Percentiles rank a stretch among this genome's conserved stretches.
phyloP scores from a whole-genome alignment of 2,113 vertebrate genomes.

The Mustela nigripes region DNA sequence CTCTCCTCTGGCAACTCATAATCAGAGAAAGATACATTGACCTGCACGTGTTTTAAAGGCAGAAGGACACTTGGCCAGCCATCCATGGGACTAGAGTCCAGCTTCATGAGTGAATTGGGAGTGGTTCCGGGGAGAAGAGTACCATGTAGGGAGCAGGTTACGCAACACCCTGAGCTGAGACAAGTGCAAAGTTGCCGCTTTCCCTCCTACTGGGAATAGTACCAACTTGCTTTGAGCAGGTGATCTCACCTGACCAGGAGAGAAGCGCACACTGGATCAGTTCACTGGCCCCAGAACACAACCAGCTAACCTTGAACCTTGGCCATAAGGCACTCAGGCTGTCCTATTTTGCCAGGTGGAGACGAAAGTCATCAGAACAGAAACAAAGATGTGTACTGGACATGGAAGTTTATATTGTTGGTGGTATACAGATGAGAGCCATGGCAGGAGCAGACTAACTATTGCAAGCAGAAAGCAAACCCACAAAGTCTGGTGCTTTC shows the following conservation, averaged over 20 bases:
- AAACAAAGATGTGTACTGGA: background rate
- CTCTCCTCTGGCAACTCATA: background rate
- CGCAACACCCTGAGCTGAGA: background rate
- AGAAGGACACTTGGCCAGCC: background rate
- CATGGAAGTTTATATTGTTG: background rate
- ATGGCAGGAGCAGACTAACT: background rate
- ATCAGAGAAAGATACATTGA: constrained; percentile 44
- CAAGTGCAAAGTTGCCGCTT: background rate
- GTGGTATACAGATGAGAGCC: background rate
- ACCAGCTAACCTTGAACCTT: background rate
- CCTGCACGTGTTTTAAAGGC: background rate
- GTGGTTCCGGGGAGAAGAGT: background rate
- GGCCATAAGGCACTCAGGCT: background rate
- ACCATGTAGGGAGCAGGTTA: background rate
- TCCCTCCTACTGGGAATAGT: constrained; percentile 1
- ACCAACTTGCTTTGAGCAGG: background rate
- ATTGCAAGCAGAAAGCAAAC: background rate
- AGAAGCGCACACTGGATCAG: background rate
- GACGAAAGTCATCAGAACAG: background rate
- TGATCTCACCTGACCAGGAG: background rate
- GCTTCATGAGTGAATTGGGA: background rate
- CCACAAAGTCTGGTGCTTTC: background rate
- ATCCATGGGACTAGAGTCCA: background rate
- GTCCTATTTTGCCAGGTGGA: background rate
- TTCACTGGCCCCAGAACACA: background rate